phyloP scores from a whole-genome alignment of 30 jellyfish, hydroid and myxozoan genomes.

The Mastigias papua region DNA sequence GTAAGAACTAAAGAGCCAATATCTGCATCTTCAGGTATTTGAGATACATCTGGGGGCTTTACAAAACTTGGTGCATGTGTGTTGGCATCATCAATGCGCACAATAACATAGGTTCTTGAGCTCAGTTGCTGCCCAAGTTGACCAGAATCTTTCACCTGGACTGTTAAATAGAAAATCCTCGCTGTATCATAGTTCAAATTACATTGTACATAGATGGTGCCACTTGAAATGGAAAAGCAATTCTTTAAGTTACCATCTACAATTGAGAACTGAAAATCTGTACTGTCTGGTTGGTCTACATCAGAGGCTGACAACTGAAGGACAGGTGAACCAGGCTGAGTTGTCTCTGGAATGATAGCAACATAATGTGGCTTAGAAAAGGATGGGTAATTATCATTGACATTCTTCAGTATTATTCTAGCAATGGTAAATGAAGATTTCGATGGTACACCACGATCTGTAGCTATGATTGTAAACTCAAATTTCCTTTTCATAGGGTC shows the following conservation, averaged over 20 bases:
- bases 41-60: constrained; percentile 1
- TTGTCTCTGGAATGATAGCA: constrained; percentile 80
- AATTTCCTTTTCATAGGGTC: constrained; percentile 61
- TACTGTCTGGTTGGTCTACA: constrained; percentile 80
- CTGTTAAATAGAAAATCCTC: constrained; percentile 58
- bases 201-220: constrained; percentile 75
- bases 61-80: constrained; percentile 77
- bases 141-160: constrained; percentile 78
- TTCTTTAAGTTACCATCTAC: constrained; percentile 75
- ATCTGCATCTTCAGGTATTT: constrained; percentile 69
- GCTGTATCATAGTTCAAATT: constrained; percentile 73
- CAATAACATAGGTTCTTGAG: constrained; percentile 25
- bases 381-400: constrained; percentile 89
- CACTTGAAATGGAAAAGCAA: constrained; percentile 76
- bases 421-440: constrained; percentile 50
- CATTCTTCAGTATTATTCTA: constrained; percentile 66
- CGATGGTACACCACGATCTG: constrained; percentile 80
- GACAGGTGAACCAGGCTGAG: constrained; percentile 77
- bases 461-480: constrained; percentile 66
- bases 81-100: constrained; percentile 71
- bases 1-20: constrained; percentile 64
- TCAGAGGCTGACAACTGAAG: constrained; percentile 85
- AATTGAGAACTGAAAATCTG: constrained; percentile 83
- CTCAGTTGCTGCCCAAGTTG: constrained; percentile 62
- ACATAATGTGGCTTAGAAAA: constrained; percentile 72